Evolutionary conservation across 2,797 vertebrate species (phyloP), one percentile per base, ranked within the genome.

Genomic region (Mormyrus proboscirostris): DNA sequence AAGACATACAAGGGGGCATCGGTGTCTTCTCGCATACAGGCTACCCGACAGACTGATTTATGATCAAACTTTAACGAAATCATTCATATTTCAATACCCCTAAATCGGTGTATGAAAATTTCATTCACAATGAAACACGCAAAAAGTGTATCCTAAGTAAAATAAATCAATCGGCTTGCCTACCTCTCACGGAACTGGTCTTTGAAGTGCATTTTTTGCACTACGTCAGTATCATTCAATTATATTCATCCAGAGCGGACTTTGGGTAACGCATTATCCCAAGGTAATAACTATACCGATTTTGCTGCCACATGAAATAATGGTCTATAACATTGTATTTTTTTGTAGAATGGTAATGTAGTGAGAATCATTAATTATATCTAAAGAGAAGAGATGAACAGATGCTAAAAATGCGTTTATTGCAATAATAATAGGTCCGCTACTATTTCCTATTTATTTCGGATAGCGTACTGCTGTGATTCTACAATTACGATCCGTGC

Each of bases 1-100:
- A 91, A 89, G 90, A 96, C 96, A 96, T 95, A 96, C 95, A 95
- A 94, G 92, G 95, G 94, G 94, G 96, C 96, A 96, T 97, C 96
- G 95, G 95, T 95, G 96, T 96, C 97, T 95, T 94, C 94, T 97
- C 95, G 94, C 95, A 95, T 95, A 95, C 95, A 85, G 49, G 49
- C 44, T 51, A 96, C 94, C 33, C 93, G 93, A 93, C 93, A 95
- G 96, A 96, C 95, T 97, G 96, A 97, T 97, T 96, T 96, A 96
- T 96, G 95, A 97, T 97, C 95, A 97, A 98, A 97, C 95, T 97
- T 98, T 97, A 96, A 98, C 97, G 95, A 94, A 96, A 94, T 93
- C 96, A 97, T 98, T 97, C 95, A 97, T 98, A 98, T 98, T 98
- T 98, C 96, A 98, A 96, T 90, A 95, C 94, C 95, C 94, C 94